Conservation (phyloP, 2,113 vertebrate species). For the Anolis carolinensis region DNA sequence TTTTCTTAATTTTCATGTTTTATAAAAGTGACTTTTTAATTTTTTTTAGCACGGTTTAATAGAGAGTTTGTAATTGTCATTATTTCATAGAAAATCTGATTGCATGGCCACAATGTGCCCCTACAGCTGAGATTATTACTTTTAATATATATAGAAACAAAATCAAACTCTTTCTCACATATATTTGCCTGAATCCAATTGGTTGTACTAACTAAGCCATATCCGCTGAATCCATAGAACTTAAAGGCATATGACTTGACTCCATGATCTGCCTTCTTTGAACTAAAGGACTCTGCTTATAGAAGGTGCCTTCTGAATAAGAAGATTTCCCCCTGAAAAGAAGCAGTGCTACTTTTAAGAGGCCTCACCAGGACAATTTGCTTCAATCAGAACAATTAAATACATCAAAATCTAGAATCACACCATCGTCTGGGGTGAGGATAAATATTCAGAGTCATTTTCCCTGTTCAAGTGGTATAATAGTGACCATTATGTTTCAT, state of each 20-base stretch:
- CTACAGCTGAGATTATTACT: not conserved
- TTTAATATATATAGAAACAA: too few relatives aligned
- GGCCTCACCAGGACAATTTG: too few relatives aligned
- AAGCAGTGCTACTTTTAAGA: not conserved
- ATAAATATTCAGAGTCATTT: slow-evolving; percentile 18
- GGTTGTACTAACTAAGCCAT: too few relatives aligned
- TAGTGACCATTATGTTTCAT: not conserved
- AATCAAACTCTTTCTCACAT: too few relatives aligned
- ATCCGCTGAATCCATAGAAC: too few relatives aligned
- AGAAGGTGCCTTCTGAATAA: not conserved
- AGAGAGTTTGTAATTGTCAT: not conserved
- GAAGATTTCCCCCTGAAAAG: not conserved
- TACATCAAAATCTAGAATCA: too few relatives aligned
- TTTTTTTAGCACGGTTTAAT: slow-evolving; percentile 22
- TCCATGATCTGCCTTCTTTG: not conserved
- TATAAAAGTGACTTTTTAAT: slow-evolving; percentile 28
- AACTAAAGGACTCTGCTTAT: not conserved
- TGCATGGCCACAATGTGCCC: not conserved
- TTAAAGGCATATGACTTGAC: slow-evolving; percentile 9
- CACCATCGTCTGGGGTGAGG: not conserved
- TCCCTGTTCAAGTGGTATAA: slow-evolving; percentile 28
- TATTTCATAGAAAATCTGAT: not conserved
- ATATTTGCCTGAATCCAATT: too few relatives aligned
- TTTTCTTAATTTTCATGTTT: too few relatives aligned
- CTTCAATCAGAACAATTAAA: too few relatives aligned